These are phyloP conservation scores for Drosophila tropicalis DNA, from an alignment of 1,140 invertebrate species.

Conservation along the genomic window DNA sequence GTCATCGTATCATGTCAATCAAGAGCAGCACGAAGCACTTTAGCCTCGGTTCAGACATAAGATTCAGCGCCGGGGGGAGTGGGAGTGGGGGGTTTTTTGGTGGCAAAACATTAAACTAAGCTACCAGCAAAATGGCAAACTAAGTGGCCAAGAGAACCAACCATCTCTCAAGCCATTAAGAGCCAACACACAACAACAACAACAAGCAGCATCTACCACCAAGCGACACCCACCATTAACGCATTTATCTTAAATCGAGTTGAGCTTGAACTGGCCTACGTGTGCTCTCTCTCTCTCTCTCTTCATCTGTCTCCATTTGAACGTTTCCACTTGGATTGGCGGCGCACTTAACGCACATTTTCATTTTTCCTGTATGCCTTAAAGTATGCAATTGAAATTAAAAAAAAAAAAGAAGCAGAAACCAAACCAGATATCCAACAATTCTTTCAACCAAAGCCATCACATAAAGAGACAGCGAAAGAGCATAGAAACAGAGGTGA, in stretches of 20 bases:
- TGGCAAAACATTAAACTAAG: conserved; percentile 65
- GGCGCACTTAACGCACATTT: conserved; percentile 16
- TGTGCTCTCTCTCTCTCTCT: neutral
- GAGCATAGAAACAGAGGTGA: conserved; percentile 27
- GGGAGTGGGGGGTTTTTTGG: neutral
- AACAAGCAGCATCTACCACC: conserved; percentile 1
- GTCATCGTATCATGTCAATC: conserved; percentile 69
- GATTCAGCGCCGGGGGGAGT: neutral
- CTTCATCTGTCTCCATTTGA: conserved; percentile 2
- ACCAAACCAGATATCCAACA: neutral
- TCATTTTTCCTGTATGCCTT: conserved; percentile 6
- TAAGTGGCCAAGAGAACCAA: conserved; percentile 51
- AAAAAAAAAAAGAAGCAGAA: no score
- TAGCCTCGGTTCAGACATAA: conserved; percentile 39
- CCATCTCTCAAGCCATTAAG: conserved; percentile 46
- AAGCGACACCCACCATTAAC: conserved; percentile 3
- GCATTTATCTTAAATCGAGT: conserved; percentile 24
- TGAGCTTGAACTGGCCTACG: conserved; percentile 24
- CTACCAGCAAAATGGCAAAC: conserved; percentile 68
- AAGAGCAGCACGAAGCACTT: conserved; percentile 64
- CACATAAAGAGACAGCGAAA: neutral
- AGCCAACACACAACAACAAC: conserved; percentile 34
- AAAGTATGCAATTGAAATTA: conserved; percentile 16
- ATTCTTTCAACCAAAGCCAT: neutral
- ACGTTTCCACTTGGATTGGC: conserved; percentile 14